Evolutionary conservation across 2,797 vertebrate species (phyloP), one percentile per base, ranked within the genome.

Genomic region (Siniperca obscura): DNA sequence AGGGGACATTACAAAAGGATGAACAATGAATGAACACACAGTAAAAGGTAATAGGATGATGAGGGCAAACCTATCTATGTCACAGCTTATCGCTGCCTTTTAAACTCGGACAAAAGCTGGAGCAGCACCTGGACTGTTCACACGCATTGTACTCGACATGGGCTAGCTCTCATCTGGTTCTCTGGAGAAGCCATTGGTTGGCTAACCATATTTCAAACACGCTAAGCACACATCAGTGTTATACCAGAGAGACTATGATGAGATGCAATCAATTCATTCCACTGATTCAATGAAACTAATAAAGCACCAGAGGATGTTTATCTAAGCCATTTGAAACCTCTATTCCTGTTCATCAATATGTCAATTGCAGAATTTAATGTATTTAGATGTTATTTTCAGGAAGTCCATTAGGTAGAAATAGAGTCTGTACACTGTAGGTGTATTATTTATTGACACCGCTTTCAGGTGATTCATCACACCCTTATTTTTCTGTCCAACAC

Each of bases 221-320:
- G 13, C 38, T 14, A 34, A 72, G 73, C 67, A 74, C 42, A 75
- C 62, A 70, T 53, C 19, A 21, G 2, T 77, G 77, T 68, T 66
- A 42, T 27, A 66, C 16, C 27, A 76, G 52, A 8, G 19, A 34
- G 27, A 44, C 6, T 4, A 38, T 55, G 22, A 57, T 61, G 52
- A 76, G 48, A 74, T 59, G 38, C 42, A 66, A 74, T 59, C 84
- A 96, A 96, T 95, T 67, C 3, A 96, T 86, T 70, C 96, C n/a
- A 5, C 19, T 44, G 22, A 75, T 60, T 72, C 56, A 57, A 5
- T 72, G 50, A 74, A 55, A 25, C n/a, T 11, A 69, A 79, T 77
- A 74, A 42, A 56, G 42, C n/a, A 55, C 3, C 3, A 22, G 13
- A 59, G 11, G 38, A 25, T 79, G 65, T 84, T 73, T 69, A 62